Base-by-base conservation (phyloP, 2,113 vertebrate species). In the Myiozetetes cayanensis region DNA sequence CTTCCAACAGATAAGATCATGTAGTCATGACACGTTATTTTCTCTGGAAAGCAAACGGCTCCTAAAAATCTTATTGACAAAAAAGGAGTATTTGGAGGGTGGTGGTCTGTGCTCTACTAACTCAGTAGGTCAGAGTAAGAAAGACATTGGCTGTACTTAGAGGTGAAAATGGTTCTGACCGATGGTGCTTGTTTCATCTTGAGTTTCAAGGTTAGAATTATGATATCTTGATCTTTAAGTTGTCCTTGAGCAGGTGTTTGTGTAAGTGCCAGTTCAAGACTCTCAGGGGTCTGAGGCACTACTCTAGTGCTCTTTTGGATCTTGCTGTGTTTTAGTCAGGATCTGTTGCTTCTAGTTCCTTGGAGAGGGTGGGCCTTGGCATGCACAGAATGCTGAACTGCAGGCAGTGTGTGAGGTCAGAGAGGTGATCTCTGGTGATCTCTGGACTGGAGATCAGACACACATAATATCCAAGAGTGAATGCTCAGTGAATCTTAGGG, bases 291-390 rank as follows among this genome's bases (percentile, higher is more conserved):
- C 66, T 14, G 10, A n/a, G 31, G 27, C 22, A 35, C 35, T 78
- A 12, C 44, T 53, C 24, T 12, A 10, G 37, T 0, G 0, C 17
- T 19, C 20, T 62, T 50, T 23, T 35, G 44, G 30, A 37, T 68
- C 65, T n/a, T 15, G 0, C 23, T 17, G 13, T 49, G 31, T 73
- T 37, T 37, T 37, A 37, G 37, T 10, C 37, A 37, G 37, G 37
- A 66, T 39, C 31, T 58, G 43, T 28, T 58, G 31, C 22, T 23
- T 17, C 18, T 22, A 22, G 19, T 41, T 24, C 30, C 10, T 12
- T 21, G 24, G 44, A 46, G 19, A 73, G 25, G 10, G 24, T 37
- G 61, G 18, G 20, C 66, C 46, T 46, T 2, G 4, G 68, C 73
- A n/a, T 2, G 19, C 3, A 1, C 46, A 53, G 77, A 71, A 71